Evolutionary conservation across 1,140 invertebrate species (phyloP), one percentile per base, ranked within the genome.

Genomic region (Drosophila kepulauana): DNA sequence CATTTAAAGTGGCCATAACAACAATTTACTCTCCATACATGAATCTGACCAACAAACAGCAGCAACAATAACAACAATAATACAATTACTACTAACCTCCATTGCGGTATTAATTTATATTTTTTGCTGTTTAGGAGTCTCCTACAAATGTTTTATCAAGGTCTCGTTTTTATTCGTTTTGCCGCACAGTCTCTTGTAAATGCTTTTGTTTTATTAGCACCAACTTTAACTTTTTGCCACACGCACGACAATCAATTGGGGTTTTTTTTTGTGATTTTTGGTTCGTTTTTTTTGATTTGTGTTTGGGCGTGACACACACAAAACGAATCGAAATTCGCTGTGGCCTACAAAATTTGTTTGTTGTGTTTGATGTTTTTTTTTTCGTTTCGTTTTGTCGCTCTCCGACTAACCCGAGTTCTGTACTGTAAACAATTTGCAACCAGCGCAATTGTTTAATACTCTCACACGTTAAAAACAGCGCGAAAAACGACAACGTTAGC

Each of bases 251-350:
- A 61, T 70, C 77, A 52, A 71, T 59, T 46, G 28, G 43, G 57
- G 62, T 62, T 59, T 49, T 30, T 74, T 62, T 65, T 7, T 52
- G 52, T 57, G 49, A 38, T 30, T 74, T 59, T 63, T 65, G 1
- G 35, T 38, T 38, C 71, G 48, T 33, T 77, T 65, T 7, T 7
- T 38, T 38, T 68, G 48, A 38, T 77, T 80, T 74, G 30, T 82
- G 48, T 76, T 87, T 87, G 84, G 84, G 84, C 84, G 84, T 87
- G 84, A 87, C 84, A 88, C 79, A 71, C 66, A 64, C 62, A 79
- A 74, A 75, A 68, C 63, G 57, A 72, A 76, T 54, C 46, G 56
- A 62, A 66, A 54, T 51, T 70, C 71, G 38, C 54, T 71, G 68
- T 63, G 68, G 61, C 73, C 67, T 75, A 82, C 74, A 68, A 59